phyloP scores from a whole-genome alignment of 2,797 vertebrate species.

The Acanthornis magna region DNA sequence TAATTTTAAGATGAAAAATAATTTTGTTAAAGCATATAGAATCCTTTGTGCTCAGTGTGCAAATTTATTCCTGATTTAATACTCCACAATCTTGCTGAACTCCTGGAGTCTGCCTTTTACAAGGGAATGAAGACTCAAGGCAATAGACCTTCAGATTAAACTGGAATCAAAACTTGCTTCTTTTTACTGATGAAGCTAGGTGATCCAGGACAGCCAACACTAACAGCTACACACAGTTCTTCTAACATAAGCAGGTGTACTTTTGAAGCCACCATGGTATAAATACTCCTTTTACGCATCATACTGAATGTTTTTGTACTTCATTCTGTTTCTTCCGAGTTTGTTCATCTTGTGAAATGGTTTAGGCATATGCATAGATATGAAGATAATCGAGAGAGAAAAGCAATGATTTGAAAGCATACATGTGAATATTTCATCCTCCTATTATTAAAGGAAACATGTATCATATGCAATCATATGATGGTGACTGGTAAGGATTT shows the following conservation, averaged over 20 bases:
- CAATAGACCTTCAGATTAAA: not conserved
- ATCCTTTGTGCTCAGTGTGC: not conserved
- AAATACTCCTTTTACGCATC: not conserved
- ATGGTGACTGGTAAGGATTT: not conserved
- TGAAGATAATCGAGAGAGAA: not conserved
- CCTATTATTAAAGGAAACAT: not conserved
- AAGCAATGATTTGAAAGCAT: not conserved
- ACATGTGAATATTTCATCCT: not conserved
- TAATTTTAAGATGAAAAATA: not conserved
- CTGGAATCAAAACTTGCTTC: not conserved
- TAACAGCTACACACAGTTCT: not conserved
- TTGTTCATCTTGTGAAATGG: not conserved
- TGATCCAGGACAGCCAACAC: not conserved
- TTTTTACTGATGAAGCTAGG: not conserved
- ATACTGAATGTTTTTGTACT: not conserved
- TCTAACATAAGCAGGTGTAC: not conserved
- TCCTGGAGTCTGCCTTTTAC: not conserved
- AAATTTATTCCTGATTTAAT: not conserved
- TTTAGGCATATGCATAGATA: not conserved
- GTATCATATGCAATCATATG: not conserved
- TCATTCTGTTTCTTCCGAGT: not conserved
- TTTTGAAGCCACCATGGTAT: not conserved
- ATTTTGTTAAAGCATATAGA: not conserved
- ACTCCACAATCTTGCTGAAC: not conserved
- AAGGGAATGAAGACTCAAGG: not conserved